These are phyloP conservation scores for Siniperca scherzeri DNA, from an alignment of 2,797 vertebrate species.

Conservation along the genomic window DNA sequence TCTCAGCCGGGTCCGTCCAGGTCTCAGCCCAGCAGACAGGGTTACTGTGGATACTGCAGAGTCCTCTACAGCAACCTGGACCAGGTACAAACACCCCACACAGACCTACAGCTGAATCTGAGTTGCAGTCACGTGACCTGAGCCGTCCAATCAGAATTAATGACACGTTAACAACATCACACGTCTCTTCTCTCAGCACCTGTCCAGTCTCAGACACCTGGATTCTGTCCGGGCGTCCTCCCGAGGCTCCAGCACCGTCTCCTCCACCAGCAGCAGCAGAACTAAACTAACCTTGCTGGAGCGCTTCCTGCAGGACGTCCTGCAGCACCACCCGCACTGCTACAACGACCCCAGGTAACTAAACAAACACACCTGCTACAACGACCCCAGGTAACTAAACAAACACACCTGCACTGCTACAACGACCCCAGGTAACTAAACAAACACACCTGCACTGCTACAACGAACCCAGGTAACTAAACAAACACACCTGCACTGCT, in stretches of 20 bases:
- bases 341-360: too few species aligned
- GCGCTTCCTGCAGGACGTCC: conserved; percentile 94
- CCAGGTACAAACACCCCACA: conserved; percentile 84
- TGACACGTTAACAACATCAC: not conserved
- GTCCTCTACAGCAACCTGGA: conserved; percentile 91
- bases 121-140: not conserved
- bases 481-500: too few species aligned
- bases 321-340: conserved; percentile 91
- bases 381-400: too few species aligned
- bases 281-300: conserved; percentile 87
- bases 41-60: conserved; percentile 94
- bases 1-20: conserved; percentile 80
- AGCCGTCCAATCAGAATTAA: not conserved
- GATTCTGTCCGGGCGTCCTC: conserved; percentile 81
- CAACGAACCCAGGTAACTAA: too few species aligned
- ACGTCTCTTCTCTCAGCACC: conserved; percentile 85
- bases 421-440: too few species aligned
- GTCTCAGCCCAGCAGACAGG: conserved; percentile 84
- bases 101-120: not conserved
- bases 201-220: conserved; percentile 90
- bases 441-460: too few species aligned
- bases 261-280: conserved; percentile 46
- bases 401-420: too few species aligned
- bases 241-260: conserved; percentile 66
- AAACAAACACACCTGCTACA: too few species aligned